Conservation (phyloP, 2,113 vertebrate genomes). For the Talpa occidentalis region DNA sequence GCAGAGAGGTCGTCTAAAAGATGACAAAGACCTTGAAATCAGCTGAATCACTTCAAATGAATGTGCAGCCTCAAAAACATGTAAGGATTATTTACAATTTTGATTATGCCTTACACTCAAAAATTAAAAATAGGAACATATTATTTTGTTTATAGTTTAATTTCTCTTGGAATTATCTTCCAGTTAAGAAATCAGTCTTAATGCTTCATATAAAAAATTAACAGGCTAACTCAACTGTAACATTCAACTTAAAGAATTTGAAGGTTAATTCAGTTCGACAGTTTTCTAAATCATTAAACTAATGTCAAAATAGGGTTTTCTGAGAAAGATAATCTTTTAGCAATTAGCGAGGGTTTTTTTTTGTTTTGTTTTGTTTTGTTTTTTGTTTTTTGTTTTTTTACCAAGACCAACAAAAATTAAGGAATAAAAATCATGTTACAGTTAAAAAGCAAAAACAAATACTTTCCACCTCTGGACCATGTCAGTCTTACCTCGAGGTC, state of each 20-base stretch:
- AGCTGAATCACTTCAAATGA: background rate
- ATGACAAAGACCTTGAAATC: slow-evolving; percentile 10
- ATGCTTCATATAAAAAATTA: background rate
- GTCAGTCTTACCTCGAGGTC: slow-evolving; percentile 92
- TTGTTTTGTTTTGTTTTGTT: too few species aligned
- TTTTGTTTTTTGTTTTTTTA: background rate
- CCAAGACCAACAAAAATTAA: background rate
- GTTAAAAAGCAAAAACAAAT: background rate
- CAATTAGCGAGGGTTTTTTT: background rate
- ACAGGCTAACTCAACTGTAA: background rate
- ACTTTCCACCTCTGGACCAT: background rate
- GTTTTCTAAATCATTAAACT: background rate
- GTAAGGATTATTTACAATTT: background rate
- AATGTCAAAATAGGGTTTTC: background rate
- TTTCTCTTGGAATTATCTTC: background rate
- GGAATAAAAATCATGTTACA: background rate
- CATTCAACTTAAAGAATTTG: background rate
- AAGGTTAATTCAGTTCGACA: background rate
- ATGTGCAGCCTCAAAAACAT: background rate
- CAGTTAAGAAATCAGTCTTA: background rate
- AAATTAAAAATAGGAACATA: background rate
- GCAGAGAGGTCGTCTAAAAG: slow-evolving; percentile 93
- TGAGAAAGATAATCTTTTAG: background rate
- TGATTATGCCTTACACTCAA: background rate
- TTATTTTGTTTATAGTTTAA: background rate